Evolutionary conservation across 2,888 invertebrate genomes (phyloP).

Genomic region (Uropetala carovei): DNA sequence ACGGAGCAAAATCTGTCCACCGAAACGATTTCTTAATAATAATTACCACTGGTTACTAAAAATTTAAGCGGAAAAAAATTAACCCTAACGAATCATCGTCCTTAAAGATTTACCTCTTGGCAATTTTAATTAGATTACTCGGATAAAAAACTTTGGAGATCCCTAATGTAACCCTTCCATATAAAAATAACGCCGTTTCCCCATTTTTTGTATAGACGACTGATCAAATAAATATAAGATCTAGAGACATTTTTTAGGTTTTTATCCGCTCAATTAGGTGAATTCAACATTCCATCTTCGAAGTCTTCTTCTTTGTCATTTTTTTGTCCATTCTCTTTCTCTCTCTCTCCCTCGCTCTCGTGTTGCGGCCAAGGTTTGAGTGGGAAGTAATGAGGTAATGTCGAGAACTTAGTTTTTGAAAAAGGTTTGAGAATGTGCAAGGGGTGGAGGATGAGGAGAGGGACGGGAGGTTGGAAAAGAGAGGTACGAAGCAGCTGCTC

Average conservation of each 20-base stretch:
- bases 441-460: not conserved
- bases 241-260: conserved; percentile 27
- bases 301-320: conserved; percentile 34
- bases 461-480: not conserved
- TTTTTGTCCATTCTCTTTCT: not conserved
- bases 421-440: conserved; percentile 37
- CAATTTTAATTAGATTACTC: conserved; percentile 48
- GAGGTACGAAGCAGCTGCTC: conserved; percentile 20
- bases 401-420: conserved; percentile 54
- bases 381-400: conserved; percentile 62
- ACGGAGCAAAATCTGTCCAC: not conserved
- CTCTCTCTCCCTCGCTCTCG: not conserved
- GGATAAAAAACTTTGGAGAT: not conserved
- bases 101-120: not conserved
- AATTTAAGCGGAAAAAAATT: not conserved
- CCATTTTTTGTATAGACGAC: not conserved
- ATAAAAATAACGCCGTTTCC: not conserved
- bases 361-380: conserved; percentile 46
- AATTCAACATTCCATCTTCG: conserved; percentile 48
- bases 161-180: not conserved
- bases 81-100: not conserved
- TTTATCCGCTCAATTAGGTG: conserved; percentile 58
- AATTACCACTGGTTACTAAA: not conserved
- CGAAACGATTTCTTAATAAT: conserved; percentile 13
- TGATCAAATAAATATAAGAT: conserved; percentile 30